phyloP scores from a whole-genome alignment of 2,888 invertebrate genomes.

The Rhyacophila evoluta region DNA sequence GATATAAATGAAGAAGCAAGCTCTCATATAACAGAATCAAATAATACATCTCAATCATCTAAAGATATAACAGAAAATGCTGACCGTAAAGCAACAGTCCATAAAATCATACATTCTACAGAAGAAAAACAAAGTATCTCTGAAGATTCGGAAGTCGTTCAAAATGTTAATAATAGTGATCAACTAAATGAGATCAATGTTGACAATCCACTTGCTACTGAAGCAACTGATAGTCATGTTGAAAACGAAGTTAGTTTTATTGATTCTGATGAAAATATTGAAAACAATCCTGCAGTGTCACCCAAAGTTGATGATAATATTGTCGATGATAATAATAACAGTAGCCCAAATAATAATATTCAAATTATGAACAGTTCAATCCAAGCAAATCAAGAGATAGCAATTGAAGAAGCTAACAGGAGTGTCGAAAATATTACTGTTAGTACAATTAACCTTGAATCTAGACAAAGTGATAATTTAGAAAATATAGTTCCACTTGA shows the following conservation, averaged over 20 bases:
- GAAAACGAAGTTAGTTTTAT: constrained; percentile 48
- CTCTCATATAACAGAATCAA: constrained; percentile 54
- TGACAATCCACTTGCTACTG: background rate
- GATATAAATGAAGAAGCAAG: too few relatives aligned
- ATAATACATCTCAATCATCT: constrained; percentile 35
- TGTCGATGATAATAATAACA: constrained; percentile 9
- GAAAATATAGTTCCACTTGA: background rate
- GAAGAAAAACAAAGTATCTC: background rate
- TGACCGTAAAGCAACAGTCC: background rate
- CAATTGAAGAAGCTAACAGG: background rate
- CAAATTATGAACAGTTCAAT: background rate
- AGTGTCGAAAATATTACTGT: background rate
- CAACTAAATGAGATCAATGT: background rate
- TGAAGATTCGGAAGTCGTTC: background rate
- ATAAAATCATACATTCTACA: background rate
- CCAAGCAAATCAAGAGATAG: background rate
- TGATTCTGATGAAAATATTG: constrained; percentile 28
- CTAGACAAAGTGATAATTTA: constrained; percentile 23
- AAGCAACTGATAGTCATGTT: background rate
- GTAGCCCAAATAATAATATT: background rate
- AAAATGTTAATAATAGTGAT: background rate
- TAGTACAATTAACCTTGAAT: background rate
- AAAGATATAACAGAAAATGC: background rate
- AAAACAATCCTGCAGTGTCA: constrained; percentile 2
- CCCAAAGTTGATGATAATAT: background rate